phyloP scores from a whole-genome alignment of 2,113 vertebrate genomes.

The Ictalurus punctatus region DNA sequence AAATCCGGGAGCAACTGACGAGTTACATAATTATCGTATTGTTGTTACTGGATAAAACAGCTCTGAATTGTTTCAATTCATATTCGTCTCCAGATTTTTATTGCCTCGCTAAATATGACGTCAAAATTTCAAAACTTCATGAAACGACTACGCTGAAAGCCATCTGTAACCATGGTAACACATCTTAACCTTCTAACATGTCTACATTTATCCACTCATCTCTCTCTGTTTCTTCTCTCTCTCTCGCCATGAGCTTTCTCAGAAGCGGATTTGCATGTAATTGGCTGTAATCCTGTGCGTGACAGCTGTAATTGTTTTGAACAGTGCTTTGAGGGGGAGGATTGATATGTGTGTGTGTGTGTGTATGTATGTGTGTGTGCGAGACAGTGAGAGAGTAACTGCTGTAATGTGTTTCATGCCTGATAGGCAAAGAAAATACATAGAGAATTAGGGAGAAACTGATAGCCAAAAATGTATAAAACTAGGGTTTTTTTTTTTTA shows the following conservation, averaged over 20 bases:
- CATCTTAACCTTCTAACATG: conserved; percentile 34
- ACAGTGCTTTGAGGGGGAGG: not conserved
- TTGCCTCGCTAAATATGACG: not conserved
- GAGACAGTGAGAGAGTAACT: not conserved
- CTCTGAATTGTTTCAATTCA: too few relatives aligned
- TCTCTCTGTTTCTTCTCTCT: not conserved
- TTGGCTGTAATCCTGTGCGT: conserved; percentile 27
- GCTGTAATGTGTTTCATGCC: not conserved
- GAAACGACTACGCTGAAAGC: not conserved
- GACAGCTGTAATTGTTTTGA: conserved; percentile 35
- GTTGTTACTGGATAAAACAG: not conserved
- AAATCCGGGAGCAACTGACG: too few relatives aligned
- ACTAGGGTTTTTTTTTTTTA: not conserved
- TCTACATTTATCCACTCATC: not conserved
- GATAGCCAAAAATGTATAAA: not conserved
- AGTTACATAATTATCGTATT: not conserved
- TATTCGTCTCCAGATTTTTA: not conserved
- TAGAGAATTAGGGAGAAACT: not conserved
- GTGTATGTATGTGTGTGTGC: conserved; percentile 6
- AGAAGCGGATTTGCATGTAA: conserved; percentile 45
- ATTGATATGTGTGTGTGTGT: conserved; percentile 2
- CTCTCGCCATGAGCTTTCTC: not conserved
- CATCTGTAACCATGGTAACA: conserved; percentile 37
- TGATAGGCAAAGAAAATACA: not conserved
- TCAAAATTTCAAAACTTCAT: not conserved